A percentile compares a stretch with the other conserved stretches of the same genome.
phyloP scores from a whole-genome alignment of 2,113 vertebrate genomes.

The Oriolus oriolus region DNA sequence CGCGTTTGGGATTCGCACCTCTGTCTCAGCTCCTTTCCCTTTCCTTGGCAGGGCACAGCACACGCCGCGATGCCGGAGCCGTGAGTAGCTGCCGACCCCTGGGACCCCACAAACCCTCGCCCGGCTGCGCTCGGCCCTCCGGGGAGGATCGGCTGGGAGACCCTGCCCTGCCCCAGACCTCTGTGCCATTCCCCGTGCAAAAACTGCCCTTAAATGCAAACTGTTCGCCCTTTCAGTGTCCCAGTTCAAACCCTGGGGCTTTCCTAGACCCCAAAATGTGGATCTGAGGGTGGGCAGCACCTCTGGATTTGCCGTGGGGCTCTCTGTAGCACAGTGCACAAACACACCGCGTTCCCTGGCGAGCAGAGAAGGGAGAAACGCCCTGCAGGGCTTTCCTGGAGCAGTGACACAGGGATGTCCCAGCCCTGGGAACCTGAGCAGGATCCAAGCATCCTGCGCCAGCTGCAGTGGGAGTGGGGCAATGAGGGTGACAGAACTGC shows the following conservation, averaged over 20 bases:
- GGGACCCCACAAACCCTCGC: accelerated
- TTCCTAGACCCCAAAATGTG: background rate
- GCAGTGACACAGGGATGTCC: accelerated
- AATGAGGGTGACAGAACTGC: accelerated
- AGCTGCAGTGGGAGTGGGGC: accelerated
- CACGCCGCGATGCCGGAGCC: constrained; percentile 65
- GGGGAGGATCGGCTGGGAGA: background rate
- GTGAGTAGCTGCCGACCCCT: constrained; percentile 49
- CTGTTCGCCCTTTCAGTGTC: background rate
- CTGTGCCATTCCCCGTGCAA: background rate
- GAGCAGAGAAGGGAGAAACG: background rate
- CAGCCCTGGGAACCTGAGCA: background rate
- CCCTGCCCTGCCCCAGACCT: background rate
- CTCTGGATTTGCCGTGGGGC: accelerated
- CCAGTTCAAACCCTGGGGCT: background rate
- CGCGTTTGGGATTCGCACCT: accelerated
- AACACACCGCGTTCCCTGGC: accelerated
- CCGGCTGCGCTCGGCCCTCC: accelerated
- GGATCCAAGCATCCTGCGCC: background rate
- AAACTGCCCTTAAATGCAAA: background rate
- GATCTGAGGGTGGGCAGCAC: background rate
- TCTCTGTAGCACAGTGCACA: accelerated
- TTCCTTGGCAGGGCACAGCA: background rate
- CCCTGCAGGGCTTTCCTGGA: background rate
- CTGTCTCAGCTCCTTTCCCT: background rate